Percentiles rank a stretch among this genome's conserved stretches.
Conservation (phyloP, 1,140 invertebrate species). For the Ditylenchus dipsaci region DNA sequence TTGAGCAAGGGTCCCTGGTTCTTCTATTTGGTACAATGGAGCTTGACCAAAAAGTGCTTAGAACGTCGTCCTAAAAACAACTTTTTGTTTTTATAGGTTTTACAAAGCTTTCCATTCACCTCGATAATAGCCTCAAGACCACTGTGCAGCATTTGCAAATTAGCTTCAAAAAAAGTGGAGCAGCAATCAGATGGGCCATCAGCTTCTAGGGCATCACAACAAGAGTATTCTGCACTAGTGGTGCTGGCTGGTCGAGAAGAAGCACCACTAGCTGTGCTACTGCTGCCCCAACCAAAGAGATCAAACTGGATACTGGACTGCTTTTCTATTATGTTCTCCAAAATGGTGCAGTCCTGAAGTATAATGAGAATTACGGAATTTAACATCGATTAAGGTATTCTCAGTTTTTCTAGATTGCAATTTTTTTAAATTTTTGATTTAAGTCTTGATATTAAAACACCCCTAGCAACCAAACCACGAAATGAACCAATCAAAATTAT, state of each 20-base stretch:
- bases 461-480: neutral
- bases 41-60: slow-evolving; percentile 1
- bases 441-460: neutral
- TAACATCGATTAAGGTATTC: no score
- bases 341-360: neutral
- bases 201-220: neutral
- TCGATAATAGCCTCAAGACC: slow-evolving; percentile 6
- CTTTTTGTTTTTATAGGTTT: neutral
- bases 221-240: neutral
- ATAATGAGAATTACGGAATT: no score
- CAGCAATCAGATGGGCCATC: neutral
- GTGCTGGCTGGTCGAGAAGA: slow-evolving; percentile 5
- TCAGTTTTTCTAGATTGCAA: neutral
- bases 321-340: neutral
- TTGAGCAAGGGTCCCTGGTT: neutral
- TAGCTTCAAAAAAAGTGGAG: neutral
- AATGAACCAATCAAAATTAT: neutral
- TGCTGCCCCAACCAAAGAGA: neutral
- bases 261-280: neutral
- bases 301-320: neutral
- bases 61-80: slow-evolving; percentile 6
- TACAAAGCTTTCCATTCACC: neutral
- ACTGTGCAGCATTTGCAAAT: neutral
- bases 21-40: neutral
- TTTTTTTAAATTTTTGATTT: neutral